A percentile compares a stretch with the other conserved stretches of the same genome.
Conservation (phyloP, 2,113 vertebrate species). For the Noctilio leporinus region DNA sequence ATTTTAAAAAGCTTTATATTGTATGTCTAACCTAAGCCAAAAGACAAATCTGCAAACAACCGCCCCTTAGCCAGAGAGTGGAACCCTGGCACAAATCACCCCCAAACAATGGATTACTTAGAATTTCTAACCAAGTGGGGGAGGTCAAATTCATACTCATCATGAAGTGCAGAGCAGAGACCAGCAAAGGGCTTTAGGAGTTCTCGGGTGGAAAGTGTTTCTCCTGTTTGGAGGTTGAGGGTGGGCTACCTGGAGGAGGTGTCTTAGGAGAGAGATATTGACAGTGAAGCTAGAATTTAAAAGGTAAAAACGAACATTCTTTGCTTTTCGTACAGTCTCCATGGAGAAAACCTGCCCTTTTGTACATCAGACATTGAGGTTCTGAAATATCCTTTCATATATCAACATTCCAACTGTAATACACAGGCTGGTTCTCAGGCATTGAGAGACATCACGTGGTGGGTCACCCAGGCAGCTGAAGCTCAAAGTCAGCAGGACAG, state of each 20-base stretch:
- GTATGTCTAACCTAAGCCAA: slow-evolving; percentile 13
- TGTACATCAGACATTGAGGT: background rate
- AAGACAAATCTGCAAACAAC: background rate
- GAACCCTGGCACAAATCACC: background rate
- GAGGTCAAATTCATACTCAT: background rate
- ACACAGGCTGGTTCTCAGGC: background rate
- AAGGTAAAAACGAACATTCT: background rate
- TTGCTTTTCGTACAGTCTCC: background rate
- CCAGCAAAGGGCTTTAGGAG: background rate
- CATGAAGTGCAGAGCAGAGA: background rate
- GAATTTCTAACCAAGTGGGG: background rate
- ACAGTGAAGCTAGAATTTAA: background rate
- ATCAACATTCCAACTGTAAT: background rate
- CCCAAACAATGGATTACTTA: background rate
- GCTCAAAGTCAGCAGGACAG: background rate
- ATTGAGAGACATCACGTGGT: background rate
- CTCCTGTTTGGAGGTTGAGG: too few species aligned
- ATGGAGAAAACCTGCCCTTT: background rate
- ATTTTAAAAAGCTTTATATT: slow-evolving; percentile 42
- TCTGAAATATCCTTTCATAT: background rate
- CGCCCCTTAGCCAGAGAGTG: background rate
- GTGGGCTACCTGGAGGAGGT: too few species aligned
- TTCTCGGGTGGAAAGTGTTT: background rate
- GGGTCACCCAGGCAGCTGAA: background rate
- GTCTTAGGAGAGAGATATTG: background rate